A percentile compares a stretch with the other conserved stretches of the same genome.
phyloP scores from a whole-genome alignment of 2,888 invertebrate genomes.

The Metellina segmentata region DNA sequence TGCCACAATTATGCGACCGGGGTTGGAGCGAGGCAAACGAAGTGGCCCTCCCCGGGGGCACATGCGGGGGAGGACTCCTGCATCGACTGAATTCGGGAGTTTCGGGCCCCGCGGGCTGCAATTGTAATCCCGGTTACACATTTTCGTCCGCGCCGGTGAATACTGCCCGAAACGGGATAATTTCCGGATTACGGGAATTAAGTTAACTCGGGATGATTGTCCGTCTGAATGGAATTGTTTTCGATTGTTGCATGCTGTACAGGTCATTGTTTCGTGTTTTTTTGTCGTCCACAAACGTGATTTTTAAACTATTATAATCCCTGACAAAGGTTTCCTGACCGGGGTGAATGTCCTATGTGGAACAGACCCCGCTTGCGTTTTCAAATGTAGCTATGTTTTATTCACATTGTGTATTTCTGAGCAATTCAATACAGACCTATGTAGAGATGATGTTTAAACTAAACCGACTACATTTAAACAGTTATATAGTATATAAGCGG shows the following conservation, averaged over 20 bases:
- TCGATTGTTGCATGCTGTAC: background rate
- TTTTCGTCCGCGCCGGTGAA: conserved; percentile 37
- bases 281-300: too few relatives aligned
- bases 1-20: conserved; percentile 51
- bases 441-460: too few relatives aligned
- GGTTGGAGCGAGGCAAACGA: conserved; percentile 18
- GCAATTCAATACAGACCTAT: too few relatives aligned
- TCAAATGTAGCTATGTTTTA: background rate
- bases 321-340: background rate
- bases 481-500: too few relatives aligned
- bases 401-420: too few relatives aligned
- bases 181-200: conserved; percentile 56
- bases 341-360: background rate
- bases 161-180: conserved; percentile 40
- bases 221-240: background rate
- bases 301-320: background rate
- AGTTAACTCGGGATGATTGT: conserved; percentile 15
- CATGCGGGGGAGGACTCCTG: conserved; percentile 22
- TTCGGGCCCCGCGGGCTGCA: conserved; percentile 12
- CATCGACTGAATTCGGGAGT: conserved; percentile 32
- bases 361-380: background rate
- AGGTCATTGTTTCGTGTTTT: background rate
- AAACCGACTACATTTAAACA: too few relatives aligned
- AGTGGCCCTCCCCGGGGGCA: background rate
- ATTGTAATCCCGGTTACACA: conserved; percentile 43